Percentiles rank a stretch among this genome's conserved stretches.
Evolutionary conservation across 30 jellyfish, hydroid and myxozoan genomes (phyloP).

Genomic region (Catostylus mosaicus): DNA sequence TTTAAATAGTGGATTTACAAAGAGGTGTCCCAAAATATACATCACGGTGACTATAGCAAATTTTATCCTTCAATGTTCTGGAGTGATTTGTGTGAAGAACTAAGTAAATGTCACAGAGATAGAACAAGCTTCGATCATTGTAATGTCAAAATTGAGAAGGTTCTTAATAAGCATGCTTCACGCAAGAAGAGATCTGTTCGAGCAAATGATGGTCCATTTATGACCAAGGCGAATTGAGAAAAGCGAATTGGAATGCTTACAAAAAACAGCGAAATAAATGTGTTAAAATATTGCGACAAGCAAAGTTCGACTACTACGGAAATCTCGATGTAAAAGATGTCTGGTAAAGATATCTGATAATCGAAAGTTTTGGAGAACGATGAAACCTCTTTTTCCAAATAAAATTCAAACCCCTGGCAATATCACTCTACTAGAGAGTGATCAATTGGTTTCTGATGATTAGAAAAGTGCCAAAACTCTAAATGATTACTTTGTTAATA

Average conservation of each 20-base stretch:
- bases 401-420: constrained; percentile 9
- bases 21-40: constrained; percentile 8
- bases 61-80: constrained; percentile 6
- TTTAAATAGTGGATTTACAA: neutral
- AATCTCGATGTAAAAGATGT: too few species aligned
- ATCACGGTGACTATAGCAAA: constrained; percentile 27
- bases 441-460: constrained; percentile 8
- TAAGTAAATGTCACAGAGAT: constrained; percentile 6
- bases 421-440: constrained; percentile 3
- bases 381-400: constrained; percentile 29
- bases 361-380: constrained; percentile 20
- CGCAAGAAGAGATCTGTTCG: constrained; percentile 13
- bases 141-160: neutral
- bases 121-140: neutral
- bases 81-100: constrained; percentile 9
- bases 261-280: too few species aligned
- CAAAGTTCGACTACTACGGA: constrained; percentile 17
- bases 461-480: constrained; percentile 7
- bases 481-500: constrained; percentile 14
- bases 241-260: constrained; percentile 30
- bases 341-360: constrained; percentile 3
- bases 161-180: constrained; percentile 14
- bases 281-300: constrained; percentile 15
- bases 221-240: neutral
- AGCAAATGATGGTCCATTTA: constrained; percentile 19